phyloP scores from a whole-genome alignment of 2,888 invertebrate species.

The Zonitis immaculata region DNA sequence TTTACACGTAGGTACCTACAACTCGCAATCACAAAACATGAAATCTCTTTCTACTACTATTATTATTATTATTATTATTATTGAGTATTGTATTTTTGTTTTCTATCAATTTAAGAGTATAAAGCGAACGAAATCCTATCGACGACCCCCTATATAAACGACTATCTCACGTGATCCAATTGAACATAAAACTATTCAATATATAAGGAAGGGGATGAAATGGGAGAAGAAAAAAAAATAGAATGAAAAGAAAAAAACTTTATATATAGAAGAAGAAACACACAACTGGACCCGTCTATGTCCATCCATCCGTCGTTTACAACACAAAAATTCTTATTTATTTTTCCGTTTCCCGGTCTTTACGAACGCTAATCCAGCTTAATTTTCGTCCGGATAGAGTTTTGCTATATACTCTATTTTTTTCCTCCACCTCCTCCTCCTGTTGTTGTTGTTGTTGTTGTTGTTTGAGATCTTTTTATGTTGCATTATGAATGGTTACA shows the following conservation, averaged over 20 bases:
- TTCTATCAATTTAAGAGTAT: too few relatives aligned
- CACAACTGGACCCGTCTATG: conserved; percentile 7
- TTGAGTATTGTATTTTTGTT: too few relatives aligned
- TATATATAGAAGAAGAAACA: not conserved
- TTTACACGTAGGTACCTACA: too few relatives aligned
- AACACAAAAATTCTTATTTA: conserved; percentile 42
- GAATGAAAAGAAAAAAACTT: not conserved
- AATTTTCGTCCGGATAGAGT: conserved; percentile 42
- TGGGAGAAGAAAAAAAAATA: conserved; percentile 8
- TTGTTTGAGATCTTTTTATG: not conserved
- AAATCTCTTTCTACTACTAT: too few relatives aligned
- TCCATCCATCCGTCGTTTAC: conserved; percentile 14
- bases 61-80: too few relatives aligned
- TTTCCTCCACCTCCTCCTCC: conserved; percentile 26
- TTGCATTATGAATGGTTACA: not conserved
- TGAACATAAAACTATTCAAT: not conserved
- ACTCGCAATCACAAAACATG: too few relatives aligned
- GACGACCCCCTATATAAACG: too few relatives aligned
- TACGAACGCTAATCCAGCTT: conserved; percentile 45
- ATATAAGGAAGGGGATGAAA: not conserved
- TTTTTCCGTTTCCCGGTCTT: conserved; percentile 48
- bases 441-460: not conserved
- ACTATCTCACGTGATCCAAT: not conserved
- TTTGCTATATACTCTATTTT: conserved; percentile 9
- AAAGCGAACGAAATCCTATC: too few relatives aligned